Evolutionary conservation across 2,888 invertebrate genomes (phyloP).

Genomic region (Drosophila sordidula): DNA sequence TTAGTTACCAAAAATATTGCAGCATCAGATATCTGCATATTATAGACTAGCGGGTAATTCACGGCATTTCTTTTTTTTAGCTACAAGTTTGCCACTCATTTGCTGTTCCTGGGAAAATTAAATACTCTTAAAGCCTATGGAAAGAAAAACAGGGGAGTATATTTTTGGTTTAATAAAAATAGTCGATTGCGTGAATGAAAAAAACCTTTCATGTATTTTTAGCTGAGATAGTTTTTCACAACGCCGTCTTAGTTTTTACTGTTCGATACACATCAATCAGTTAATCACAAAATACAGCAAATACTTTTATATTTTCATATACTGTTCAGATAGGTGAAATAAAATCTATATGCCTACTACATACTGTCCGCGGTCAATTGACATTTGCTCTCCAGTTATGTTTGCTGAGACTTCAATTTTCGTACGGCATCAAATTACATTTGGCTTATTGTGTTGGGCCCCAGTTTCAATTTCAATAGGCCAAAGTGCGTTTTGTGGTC

Average conservation of each 20-base stretch:
- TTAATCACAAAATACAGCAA: too few relatives aligned
- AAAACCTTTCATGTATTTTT: too few relatives aligned
- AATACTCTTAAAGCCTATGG: background rate
- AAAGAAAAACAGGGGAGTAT: background rate
- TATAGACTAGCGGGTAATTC: slow-evolving; percentile 6
- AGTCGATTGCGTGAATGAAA: too few relatives aligned
- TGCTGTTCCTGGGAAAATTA: background rate
- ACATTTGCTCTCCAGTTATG: background rate
- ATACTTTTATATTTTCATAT: too few relatives aligned
- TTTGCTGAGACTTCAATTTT: background rate
- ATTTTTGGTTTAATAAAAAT: too few relatives aligned
- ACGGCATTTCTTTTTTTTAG: background rate
- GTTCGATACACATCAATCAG: too few relatives aligned
- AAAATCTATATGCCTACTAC: background rate
- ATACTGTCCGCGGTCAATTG: background rate
- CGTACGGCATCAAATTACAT: slow-evolving; percentile 28
- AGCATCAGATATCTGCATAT: slow-evolving; percentile 13
- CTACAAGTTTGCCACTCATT: background rate
- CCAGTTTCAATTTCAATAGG: slow-evolving; percentile 65
- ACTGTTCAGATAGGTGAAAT: background rate
- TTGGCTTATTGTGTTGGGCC: slow-evolving; percentile 31
- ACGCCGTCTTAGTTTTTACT: background rate
- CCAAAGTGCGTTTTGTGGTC: slow-evolving; percentile 73
- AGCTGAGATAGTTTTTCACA: too few relatives aligned
- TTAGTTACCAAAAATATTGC: slow-evolving; percentile 18